Evolutionary conservation across 2,113 vertebrate species (phyloP).

Genomic region (Sigmodon hispidus): DNA sequence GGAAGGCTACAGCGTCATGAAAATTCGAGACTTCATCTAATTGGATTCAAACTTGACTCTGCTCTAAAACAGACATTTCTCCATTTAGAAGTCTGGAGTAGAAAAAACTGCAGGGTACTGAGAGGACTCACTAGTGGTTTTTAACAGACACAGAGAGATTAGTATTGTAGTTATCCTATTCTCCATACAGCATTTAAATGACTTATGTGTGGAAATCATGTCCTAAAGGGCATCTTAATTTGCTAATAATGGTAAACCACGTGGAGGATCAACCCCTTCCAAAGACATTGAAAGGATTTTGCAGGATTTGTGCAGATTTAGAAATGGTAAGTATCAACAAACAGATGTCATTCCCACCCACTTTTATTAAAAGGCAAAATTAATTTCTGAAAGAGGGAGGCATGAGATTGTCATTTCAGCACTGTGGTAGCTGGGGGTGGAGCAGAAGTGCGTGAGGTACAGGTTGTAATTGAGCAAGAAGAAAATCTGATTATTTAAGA

Average conservation of each 20-base stretch:
- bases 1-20: slow-evolving; percentile 73
- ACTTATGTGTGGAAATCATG: slow-evolving; percentile 79
- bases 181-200: slow-evolving; percentile 78
- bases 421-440: neutral
- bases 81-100: slow-evolving; percentile 61
- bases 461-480: neutral
- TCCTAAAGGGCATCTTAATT: slow-evolving; percentile 83
- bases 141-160: slow-evolving; percentile 77
- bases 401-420: neutral
- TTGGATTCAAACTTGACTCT: slow-evolving; percentile 83
- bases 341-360: slow-evolving; percentile 77
- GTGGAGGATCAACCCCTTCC: slow-evolving; percentile 66
- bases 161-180: slow-evolving; percentile 79
- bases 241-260: slow-evolving; percentile 82
- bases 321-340: slow-evolving; percentile 78
- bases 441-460: neutral
- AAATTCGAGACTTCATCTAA: slow-evolving; percentile 80
- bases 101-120: slow-evolving; percentile 76
- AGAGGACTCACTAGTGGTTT: slow-evolving; percentile 66
- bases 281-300: slow-evolving; percentile 75
- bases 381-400: slow-evolving; percentile 74
- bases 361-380: slow-evolving; percentile 81
- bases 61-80: slow-evolving; percentile 78
- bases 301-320: slow-evolving; percentile 78
- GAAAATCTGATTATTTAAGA: neutral